Conservation (phyloP, 2,888 invertebrate genomes). For the Epiblema foenella region DNA sequence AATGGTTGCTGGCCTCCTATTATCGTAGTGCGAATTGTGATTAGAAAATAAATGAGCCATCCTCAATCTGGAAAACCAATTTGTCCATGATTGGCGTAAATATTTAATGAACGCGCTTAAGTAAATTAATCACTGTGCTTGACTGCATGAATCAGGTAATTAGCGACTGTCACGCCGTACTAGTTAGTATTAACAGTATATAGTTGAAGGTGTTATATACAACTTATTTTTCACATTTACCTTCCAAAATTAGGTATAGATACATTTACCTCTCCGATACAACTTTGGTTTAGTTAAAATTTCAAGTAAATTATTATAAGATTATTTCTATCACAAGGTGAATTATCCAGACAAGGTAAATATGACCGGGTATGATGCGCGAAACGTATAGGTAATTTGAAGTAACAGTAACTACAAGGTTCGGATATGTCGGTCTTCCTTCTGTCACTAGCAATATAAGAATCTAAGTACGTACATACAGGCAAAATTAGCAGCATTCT, state of each 20-base stretch:
- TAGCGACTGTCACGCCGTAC: neutral
- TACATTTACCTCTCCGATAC: neutral
- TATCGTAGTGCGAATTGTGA: neutral
- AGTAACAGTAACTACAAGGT: too few species aligned
- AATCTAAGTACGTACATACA: too few species aligned
- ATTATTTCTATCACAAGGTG: too few species aligned
- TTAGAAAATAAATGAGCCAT: constrained; percentile 20
- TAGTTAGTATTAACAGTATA: neutral
- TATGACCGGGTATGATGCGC: neutral
- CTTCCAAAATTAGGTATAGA: too few species aligned
- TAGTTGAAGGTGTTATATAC: neutral
- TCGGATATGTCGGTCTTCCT: too few species aligned
- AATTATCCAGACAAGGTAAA: neutral
- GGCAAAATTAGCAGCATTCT: too few species aligned
- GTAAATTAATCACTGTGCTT: constrained; percentile 29
- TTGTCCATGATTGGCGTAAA: constrained; percentile 19
- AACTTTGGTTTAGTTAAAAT: neutral
- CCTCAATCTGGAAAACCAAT: constrained; percentile 17
- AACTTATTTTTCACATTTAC: neutral
- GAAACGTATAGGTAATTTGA: too few species aligned
- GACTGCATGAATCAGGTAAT: constrained; percentile 14
- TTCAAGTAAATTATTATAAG: too few species aligned
- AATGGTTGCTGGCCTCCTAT: constrained; percentile 8
- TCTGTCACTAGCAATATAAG: too few species aligned
- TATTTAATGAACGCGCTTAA: constrained; percentile 19